Percentiles rank a stretch among this genome's conserved stretches.
phyloP scores from a whole-genome alignment of 2,797 vertebrate genomes.

The Pampus argenteus region DNA sequence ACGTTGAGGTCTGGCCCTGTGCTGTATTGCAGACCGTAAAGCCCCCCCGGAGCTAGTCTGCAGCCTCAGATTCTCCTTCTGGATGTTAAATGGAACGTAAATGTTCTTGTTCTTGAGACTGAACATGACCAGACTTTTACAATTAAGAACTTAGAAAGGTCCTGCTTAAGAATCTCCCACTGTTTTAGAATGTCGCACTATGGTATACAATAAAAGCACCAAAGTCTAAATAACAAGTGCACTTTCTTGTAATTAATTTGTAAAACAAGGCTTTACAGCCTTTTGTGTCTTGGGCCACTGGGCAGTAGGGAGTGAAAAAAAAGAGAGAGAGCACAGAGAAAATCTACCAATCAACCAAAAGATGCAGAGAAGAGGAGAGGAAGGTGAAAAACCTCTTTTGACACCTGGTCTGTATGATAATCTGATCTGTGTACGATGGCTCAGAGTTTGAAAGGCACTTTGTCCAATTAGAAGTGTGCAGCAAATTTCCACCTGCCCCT shows the following conservation, averaged over 20 bases:
- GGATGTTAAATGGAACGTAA: constrained; percentile 39
- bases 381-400: constrained; percentile 68
- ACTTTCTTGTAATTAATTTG: constrained; percentile 52
- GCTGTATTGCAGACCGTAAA: constrained; percentile 59
- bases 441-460: constrained; percentile 91
- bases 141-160: background rate
- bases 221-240: constrained; percentile 45
- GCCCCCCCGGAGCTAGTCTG: constrained; percentile 50
- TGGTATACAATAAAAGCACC: constrained; percentile 20
- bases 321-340: background rate
- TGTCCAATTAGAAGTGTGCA: constrained; percentile 94
- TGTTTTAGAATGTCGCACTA: background rate
- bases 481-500: constrained; percentile 92
- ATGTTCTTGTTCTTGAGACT: constrained; percentile 37
- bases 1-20: constrained; percentile 56
- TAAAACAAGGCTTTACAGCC: constrained; percentile 24
- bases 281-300: constrained; percentile 45
- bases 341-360: constrained; percentile 50
- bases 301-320: constrained; percentile 35
- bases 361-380: constrained; percentile 32
- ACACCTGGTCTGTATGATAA: constrained; percentile 81
- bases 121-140: constrained; percentile 37
- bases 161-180: background rate
- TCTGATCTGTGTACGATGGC: constrained; percentile 86
- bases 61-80: constrained; percentile 52